phyloP scores from a whole-genome alignment of 92 coral and sea anemone species.

The Porites cylindrica region DNA sequence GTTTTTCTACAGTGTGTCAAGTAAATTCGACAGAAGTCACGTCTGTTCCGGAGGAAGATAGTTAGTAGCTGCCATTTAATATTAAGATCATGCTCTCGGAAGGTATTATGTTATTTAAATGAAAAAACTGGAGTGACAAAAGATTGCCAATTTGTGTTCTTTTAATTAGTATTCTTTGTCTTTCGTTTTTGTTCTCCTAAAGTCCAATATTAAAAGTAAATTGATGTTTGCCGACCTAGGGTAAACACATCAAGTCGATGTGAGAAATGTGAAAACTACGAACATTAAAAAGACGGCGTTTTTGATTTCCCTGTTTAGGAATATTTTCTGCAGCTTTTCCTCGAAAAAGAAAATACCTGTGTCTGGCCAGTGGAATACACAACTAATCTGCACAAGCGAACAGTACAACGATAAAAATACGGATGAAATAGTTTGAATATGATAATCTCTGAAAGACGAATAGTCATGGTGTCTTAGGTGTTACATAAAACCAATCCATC shows the following conservation, averaged over 20 bases:
- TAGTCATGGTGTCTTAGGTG: too few species aligned
- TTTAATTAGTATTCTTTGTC: conserved; percentile 25
- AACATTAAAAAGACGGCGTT: too few species aligned
- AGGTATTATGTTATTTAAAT: conserved; percentile 7
- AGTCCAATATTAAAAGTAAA: conserved; percentile 22
- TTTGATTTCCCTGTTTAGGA: too few species aligned
- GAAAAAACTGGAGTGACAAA: conserved; percentile 12
- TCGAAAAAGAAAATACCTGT: too few species aligned
- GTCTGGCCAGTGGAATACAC: too few species aligned
- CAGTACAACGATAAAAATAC: too few species aligned
- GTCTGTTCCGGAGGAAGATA: conserved; percentile 3
- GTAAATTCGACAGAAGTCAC: neutral
- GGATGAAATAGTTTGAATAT: too few species aligned
- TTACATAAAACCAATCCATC: too few species aligned
- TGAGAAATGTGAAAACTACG: neutral
- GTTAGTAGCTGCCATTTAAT: conserved; percentile 1
- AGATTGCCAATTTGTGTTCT: conserved; percentile 22
- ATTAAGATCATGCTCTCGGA: conserved; percentile 18
- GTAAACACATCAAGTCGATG: conserved; percentile 5
- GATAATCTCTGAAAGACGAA: too few species aligned
- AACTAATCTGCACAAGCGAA: too few species aligned
- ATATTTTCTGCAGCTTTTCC: too few species aligned
- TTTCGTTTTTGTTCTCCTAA: neutral
- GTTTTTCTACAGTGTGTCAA: neutral
- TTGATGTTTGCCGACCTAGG: conserved; percentile 7